A percentile compares a stretch with the other conserved stretches of the same genome.
These are phyloP conservation scores for Cassiopea andromeda DNA, from an alignment of 30 jellyfish, hydroid and myxozoan species.

Conservation along the genomic window DNA sequence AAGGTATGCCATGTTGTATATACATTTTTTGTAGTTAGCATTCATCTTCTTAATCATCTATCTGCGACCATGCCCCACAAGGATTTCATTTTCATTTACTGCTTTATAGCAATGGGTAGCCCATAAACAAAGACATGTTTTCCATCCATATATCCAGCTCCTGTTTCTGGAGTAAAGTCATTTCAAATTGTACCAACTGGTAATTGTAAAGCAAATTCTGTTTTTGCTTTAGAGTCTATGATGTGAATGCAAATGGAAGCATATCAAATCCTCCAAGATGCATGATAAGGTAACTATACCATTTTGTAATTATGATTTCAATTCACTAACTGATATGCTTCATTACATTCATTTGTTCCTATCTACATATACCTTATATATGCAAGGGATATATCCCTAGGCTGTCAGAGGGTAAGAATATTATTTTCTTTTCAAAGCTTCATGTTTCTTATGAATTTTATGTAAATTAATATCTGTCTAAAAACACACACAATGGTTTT, in stretches of 20 bases:
- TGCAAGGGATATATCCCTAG: too few species aligned
- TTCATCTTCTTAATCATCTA: too few species aligned
- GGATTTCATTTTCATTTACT: too few species aligned
- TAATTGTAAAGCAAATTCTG: neutral
- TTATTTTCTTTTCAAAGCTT: neutral
- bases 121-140: too few species aligned
- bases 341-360: neutral
- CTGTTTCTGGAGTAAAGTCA: neutral
- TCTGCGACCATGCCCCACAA: too few species aligned
- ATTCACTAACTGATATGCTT: neutral
- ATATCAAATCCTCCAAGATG: constrained; percentile 69
- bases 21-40: neutral
- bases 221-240: constrained; percentile 62
- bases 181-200: neutral
- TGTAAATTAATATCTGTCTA: neutral
- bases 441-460: neutral
- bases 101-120: too few species aligned
- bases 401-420: too few species aligned
- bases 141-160: too few species aligned
- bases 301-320: neutral
- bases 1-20: constrained; percentile 36
- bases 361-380: neutral
- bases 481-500: neutral
- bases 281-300: constrained; percentile 37
- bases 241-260: constrained; percentile 69